phyloP scores from a whole-genome alignment of 2,797 vertebrate genomes.

The Emys orbicularis region DNA sequence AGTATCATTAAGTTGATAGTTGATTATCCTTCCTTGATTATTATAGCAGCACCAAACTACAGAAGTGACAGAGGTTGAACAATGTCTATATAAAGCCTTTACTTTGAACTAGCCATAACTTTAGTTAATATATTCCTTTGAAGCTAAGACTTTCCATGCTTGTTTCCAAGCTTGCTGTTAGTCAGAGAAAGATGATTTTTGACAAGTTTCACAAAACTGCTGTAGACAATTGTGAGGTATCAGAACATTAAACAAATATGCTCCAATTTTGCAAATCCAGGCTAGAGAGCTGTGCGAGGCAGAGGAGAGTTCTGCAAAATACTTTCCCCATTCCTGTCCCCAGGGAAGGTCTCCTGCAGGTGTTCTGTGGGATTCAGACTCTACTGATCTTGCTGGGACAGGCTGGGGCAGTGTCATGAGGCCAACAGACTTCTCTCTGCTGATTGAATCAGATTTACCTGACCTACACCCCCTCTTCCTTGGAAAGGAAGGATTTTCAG shows the following conservation, averaged over 20 bases:
- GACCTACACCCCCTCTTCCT: background rate
- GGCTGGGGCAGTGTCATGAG: background rate
- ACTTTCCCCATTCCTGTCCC: background rate
- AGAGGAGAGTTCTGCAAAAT: background rate
- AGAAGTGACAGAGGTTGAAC: background rate
- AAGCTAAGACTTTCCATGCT: background rate
- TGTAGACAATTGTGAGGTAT: background rate
- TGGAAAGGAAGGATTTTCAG: background rate
- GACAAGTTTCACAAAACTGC: background rate
- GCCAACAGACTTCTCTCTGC: background rate
- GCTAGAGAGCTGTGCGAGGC: background rate
- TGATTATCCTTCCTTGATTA: background rate
- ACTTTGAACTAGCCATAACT: background rate
- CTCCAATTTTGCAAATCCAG: background rate
- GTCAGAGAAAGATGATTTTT: background rate
- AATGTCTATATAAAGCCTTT: background rate
- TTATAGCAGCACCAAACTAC: background rate
- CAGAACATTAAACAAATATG: background rate
- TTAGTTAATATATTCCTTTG: background rate
- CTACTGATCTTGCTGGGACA: background rate
- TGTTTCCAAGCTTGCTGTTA: background rate
- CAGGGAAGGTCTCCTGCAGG: too few relatives aligned
- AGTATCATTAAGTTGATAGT: background rate
- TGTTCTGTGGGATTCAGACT: background rate
- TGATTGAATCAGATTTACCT: background rate